A percentile compares a stretch with the other conserved stretches of the same genome.
Evolutionary conservation across 2,113 vertebrate species (phyloP).

Genomic region (Sorex fumeus): DNA sequence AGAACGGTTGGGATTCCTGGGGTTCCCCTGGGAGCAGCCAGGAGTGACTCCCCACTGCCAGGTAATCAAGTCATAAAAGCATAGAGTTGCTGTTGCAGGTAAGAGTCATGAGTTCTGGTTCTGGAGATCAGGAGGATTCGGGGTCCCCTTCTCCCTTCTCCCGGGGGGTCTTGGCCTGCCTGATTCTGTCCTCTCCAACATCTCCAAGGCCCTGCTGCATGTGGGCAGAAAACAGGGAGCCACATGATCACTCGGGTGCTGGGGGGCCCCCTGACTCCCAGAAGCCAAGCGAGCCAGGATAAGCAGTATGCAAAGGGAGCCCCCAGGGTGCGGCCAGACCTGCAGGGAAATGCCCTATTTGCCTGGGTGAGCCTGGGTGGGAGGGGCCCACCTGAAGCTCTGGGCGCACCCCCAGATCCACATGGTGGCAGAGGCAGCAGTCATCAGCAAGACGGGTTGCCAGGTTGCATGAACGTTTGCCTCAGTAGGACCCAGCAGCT

Average conservation of each 20-base stretch:
- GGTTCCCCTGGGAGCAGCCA: no score
- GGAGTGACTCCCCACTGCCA: background rate
- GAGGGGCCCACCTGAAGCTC: background rate
- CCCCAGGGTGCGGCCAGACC: background rate
- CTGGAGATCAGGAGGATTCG: background rate
- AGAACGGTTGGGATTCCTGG: background rate
- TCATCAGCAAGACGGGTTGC: background rate
- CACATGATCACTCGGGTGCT: background rate
- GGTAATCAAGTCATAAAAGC: background rate
- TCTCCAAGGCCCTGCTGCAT: background rate
- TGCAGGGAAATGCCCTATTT: slow-evolving; percentile 84
- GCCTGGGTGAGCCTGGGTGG: background rate
- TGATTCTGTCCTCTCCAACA: background rate
- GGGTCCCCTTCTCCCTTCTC: background rate
- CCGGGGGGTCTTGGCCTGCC: background rate
- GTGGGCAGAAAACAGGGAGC: background rate
- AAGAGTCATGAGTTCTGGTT: background rate
- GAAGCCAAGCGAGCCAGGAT: slow-evolving; percentile 75
- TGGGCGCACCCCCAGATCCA: background rate
- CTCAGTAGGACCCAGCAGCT: background rate
- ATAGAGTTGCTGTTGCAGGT: background rate
- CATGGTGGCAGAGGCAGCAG: background rate
- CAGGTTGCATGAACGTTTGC: background rate
- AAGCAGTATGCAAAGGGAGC: slow-evolving; percentile 85
- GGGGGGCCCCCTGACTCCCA: background rate